Conservation (phyloP, 2,113 vertebrate genomes). For the Garra rufa region DNA sequence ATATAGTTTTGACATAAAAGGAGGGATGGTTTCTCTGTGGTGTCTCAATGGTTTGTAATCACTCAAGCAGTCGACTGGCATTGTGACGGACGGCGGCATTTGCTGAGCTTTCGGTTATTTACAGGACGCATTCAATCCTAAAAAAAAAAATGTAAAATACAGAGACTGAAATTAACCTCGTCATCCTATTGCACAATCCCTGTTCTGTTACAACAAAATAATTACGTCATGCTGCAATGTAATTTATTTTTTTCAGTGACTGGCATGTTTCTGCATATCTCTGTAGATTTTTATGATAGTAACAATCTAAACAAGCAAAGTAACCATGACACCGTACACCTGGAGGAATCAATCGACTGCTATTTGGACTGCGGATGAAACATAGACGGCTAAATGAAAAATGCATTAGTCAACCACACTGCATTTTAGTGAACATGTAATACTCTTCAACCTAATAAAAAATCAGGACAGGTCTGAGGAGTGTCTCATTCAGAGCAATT, state of each 20-base stretch:
- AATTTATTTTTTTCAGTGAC: neutral
- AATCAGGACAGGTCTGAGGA: conserved; percentile 13
- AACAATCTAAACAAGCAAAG: conserved; percentile 17
- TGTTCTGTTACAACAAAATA: neutral
- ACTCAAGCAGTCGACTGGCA: conserved; percentile 10
- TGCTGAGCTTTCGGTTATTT: neutral
- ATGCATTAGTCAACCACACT: conserved; percentile 28
- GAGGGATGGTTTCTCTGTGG: conserved; percentile 65
- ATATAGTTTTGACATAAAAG: conserved; percentile 67
- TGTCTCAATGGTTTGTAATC: conserved; percentile 63
- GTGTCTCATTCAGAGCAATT: conserved; percentile 22
- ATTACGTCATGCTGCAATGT: neutral
- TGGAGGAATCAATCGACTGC: conserved; percentile 10
- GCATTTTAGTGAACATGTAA: conserved; percentile 23
- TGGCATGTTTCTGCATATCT: conserved; percentile 29
- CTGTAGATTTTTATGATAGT: conserved; percentile 33
- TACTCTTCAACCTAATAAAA: conserved; percentile 36
- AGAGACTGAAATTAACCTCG: neutral
- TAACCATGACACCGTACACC: conserved; percentile 20
- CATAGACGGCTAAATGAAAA: conserved; percentile 16
- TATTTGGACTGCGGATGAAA: conserved; percentile 33
- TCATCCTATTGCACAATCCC: neutral
- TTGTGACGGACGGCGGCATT: neutral
- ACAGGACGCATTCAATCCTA: neutral
- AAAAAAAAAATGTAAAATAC: neutral